Base-by-base conservation (phyloP, 2,797 vertebrate species). In the Rhabdophis nuchalis region DNA sequence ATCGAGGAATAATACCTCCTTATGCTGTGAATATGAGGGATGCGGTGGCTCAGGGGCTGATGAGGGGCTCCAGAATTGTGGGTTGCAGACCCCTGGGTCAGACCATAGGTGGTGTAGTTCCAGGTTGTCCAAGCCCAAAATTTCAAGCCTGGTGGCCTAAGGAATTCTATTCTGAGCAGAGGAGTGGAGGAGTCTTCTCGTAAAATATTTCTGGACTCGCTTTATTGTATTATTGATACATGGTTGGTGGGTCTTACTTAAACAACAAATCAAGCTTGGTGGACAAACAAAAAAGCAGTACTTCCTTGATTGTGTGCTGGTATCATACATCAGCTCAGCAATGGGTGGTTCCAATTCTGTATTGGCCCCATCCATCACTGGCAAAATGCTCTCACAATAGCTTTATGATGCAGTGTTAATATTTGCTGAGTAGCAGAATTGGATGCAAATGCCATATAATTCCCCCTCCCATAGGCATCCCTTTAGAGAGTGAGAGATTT, bases 281-380 rank as follows among this genome's bases (percentile, higher is more conserved):
- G 52, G 14, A 93, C 93, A 92, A 53, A 46, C 91, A 85, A 90
- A 88, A 53, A 23, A 61, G 46, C 77, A 87, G 53, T 25, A 11
- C 7, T 3, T 3, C 7, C 10, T n/a, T 72, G 41, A 64, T n/a
- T 57, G 77, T 4, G 27, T 20, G 64, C 46, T 16, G 14, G 56
- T 52, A 7, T 57, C 16, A 29, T 0, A 3, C 14, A 54, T 88
- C 56, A 60, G 13, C 52, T 0, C 1, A 89, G 91, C 91, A 92
- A 61, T 61, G 46, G 90, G 91, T 72, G 50, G n/a, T 82, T 85
- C 1, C 1, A n/a, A 58, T 54, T 27, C 7, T 54, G 7, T 5
- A 20, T 8, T 60, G 3, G 2, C 2, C 11, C 13, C 10, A 27
- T 85, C 82, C 0, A 0, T 90, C 93, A 93, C 60, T 46, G 36